These are phyloP conservation scores for Glossophaga mutica DNA, from an alignment of 2,797 vertebrate species.

Conservation along the genomic window DNA sequence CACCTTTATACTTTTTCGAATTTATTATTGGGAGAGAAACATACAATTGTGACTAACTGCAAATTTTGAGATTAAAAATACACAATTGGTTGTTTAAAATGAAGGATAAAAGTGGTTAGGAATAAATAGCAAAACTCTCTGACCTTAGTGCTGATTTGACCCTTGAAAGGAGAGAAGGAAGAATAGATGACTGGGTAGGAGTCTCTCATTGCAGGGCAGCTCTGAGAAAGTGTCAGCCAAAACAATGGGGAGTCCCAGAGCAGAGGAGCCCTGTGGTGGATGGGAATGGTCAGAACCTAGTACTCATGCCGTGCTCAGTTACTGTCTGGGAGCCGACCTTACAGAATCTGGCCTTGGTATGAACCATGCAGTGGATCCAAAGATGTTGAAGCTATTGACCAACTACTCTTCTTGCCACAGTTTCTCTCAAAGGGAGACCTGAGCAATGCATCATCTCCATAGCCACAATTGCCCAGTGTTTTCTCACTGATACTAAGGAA, in stretches of 20 bases:
- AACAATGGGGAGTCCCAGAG: not conserved
- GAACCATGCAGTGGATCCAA: not conserved
- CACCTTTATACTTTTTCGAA: conserved; percentile 77
- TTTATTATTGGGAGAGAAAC: conserved; percentile 81
- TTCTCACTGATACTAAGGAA: not conserved
- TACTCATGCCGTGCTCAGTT: not conserved
- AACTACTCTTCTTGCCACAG: not conserved
- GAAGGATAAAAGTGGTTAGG: not conserved
- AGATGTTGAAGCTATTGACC: not conserved
- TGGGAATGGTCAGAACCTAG: not conserved
- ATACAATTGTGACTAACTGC: conserved; percentile 80
- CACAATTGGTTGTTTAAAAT: conserved; percentile 46
- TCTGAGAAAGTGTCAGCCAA: not conserved
- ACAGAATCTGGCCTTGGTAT: not conserved
- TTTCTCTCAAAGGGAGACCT: not conserved
- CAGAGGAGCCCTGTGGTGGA: not conserved
- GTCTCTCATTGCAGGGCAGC: not conserved
- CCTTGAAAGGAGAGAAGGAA: not conserved
- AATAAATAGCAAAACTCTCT: not conserved
- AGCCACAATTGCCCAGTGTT: not conserved
- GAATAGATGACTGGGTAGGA: not conserved
- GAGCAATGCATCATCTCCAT: not conserved
- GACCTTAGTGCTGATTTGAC: not conserved
- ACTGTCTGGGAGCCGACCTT: not conserved
- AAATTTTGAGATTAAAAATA: conserved; percentile 83